These are phyloP conservation scores for Bombyx mori DNA, from an alignment of 1,140 invertebrate species.

Conservation along the genomic window ASM3026992v2 NC_085125.1:5496001-5496500, in stretches of 20 bases:
- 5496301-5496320: too few relatives aligned
- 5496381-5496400: not conserved
- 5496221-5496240: too few relatives aligned
- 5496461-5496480: too few relatives aligned
- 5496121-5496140: conserved; percentile 16
- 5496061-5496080: conserved; percentile 1
- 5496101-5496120: conserved; percentile 19
- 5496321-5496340: not conserved
- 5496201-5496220: not conserved
- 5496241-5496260: too few relatives aligned
- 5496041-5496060: too few relatives aligned
- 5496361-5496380: not conserved
- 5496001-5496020: too few relatives aligned
- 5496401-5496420: not conserved
- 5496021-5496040: too few relatives aligned
- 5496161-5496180: conserved; percentile 5
- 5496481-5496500: too few relatives aligned
- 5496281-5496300: too few relatives aligned
- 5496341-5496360: not conserved
- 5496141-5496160: conserved; percentile 12
- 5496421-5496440: too few relatives aligned
- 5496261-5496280: too few relatives aligned
- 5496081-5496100: conserved; percentile 10
- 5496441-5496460: too few relatives aligned
- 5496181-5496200: conserved; percentile 6